Base-by-base conservation (phyloP, 2,797 vertebrate genomes). In the Etheostoma nigrum region DNA sequence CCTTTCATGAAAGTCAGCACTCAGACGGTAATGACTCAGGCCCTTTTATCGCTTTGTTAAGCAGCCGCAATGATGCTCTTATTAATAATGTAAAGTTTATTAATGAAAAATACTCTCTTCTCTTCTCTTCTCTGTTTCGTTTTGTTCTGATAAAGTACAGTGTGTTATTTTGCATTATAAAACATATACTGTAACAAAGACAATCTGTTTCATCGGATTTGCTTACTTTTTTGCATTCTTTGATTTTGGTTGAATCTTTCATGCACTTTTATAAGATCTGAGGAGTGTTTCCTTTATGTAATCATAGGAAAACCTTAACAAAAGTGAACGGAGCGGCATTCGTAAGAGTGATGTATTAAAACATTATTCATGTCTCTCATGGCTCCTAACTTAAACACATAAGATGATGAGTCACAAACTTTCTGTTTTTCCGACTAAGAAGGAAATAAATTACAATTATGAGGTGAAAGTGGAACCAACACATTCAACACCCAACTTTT, bases 61-160 rank as follows among this genome's bases (percentile, higher is more conserved):
- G 73, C 78, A 91, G 73, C 70, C 52, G 79, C 87, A 90, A 89
- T 86, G 79, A 87, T 86, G 72, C 70, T 73, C 71, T 88, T 80
- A 88, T 88, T 87, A 86, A 84, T 87, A 91, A 91, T 87, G 67
- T 58, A 88, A 52, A 57, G 23, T 61, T 87, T 84, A 79, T 84
- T 85, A 76, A 76, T 53, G 75, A 55, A 30, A 78, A 60, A 74
- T 40, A 40, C 9, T 55, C 61, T 64, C 53, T 55, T 66, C 48
- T 30, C 52, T 42, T 51, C 48, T 55, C 62, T 79, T 48, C 40
- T 72, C 45, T 40, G 10, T 45, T 16, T 45, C 6, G 14, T 12
- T 30, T 9, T 49, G 30, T 66, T 62, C 12, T n/a, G 11, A 66
- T 16, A 27, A 9, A 30, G 7, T 48, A 7, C 54, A 6, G 30